These are phyloP conservation scores for Elysia crispata DNA, from an alignment of 2,888 invertebrate genomes.

Conservation along the genomic window DNA sequence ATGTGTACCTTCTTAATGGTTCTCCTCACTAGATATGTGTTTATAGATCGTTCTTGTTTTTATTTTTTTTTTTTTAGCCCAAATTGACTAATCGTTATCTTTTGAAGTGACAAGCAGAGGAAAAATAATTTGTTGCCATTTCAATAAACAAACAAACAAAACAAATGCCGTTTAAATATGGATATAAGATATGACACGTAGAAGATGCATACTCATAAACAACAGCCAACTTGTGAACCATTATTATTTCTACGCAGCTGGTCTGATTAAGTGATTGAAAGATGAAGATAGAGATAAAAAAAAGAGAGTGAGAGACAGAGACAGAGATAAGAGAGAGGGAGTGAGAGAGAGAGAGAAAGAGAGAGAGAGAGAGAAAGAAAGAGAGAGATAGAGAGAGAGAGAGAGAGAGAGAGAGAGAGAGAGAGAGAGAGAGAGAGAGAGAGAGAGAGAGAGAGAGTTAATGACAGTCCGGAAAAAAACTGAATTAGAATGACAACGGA, in stretches of 20 bases:
- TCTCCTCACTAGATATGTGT: too few species aligned
- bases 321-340: neutral
- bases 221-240: too few species aligned
- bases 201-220: neutral
- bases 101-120: neutral
- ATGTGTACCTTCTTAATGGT: too few species aligned
- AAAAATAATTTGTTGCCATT: too few species aligned
- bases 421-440: conserved; percentile 30
- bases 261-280: too few species aligned
- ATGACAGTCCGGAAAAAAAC: conserved; percentile 4
- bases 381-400: conserved; percentile 21
- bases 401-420: conserved; percentile 17
- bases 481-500: neutral
- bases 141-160: neutral
- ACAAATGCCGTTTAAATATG: neutral
- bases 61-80: too few species aligned
- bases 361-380: conserved; percentile 13
- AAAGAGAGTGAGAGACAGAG: too few species aligned
- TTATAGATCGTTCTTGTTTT: too few species aligned
- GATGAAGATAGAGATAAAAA: too few species aligned
- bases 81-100: too few species aligned
- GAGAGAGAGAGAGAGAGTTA: conserved; percentile 6
- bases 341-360: neutral
- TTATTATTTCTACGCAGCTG: too few species aligned
- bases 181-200: neutral